Percentiles rank a stretch among this genome's conserved stretches.
These are phyloP conservation scores for Norana najaformis DNA, from an alignment of 2,888 invertebrate species.

Conservation along the genomic window DNA sequence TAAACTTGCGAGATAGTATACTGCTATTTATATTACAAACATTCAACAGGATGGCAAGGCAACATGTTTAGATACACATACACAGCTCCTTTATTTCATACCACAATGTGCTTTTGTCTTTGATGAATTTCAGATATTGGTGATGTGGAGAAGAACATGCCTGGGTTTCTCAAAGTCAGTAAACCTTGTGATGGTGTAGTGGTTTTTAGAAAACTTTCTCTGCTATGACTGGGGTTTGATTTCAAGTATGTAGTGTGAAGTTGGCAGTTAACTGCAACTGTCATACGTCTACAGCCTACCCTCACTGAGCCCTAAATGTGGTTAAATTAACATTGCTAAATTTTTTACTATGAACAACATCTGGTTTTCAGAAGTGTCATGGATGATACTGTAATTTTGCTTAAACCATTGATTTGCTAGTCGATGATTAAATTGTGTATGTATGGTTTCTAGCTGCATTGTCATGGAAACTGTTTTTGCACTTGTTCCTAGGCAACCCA, in stretches of 20 bases:
- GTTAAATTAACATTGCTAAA: not conserved
- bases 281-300: not conserved
- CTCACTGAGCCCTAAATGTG: not conserved
- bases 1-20: too few species aligned
- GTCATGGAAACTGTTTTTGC: not conserved
- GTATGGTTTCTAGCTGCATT: not conserved
- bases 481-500: conserved; percentile 79
- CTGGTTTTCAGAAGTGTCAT: not conserved
- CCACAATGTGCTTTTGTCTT: not conserved
- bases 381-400: not conserved
- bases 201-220: not conserved
- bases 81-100: not conserved
- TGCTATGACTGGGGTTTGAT: not conserved
- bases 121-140: conserved; percentile 67
- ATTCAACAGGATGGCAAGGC: too few species aligned
- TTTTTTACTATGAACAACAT: not conserved
- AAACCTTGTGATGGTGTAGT: not conserved
- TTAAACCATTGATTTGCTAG: not conserved
- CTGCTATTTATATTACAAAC: too few species aligned
- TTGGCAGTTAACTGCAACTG: not conserved
- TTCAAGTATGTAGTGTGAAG: not conserved
- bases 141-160: conserved; percentile 88
- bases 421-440: not conserved
- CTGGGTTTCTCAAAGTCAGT: conserved; percentile 77
- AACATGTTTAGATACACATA: not conserved